Evolutionary conservation across 1,140 invertebrate genomes (phyloP).

Genomic region (Drosophila ficusphila): DNA sequence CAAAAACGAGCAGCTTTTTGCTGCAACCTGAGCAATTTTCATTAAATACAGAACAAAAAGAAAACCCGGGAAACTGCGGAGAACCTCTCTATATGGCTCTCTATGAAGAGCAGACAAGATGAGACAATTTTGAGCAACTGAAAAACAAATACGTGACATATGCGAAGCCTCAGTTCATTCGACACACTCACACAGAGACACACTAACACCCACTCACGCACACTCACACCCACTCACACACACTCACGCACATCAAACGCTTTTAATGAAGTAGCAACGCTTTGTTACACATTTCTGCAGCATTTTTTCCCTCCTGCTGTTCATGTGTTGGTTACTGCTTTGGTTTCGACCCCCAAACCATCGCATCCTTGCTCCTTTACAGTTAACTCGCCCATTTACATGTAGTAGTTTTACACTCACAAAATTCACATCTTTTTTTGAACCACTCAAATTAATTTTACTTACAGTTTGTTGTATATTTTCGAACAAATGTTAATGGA

Average conservation of each 20-base stretch:
- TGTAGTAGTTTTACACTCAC: constrained; percentile 5
- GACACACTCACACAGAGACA: not conserved
- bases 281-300: constrained; percentile 31
- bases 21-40: constrained; percentile 57
- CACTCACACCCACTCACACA: not conserved
- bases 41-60: constrained; percentile 29
- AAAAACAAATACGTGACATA: constrained; percentile 57
- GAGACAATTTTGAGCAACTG: constrained; percentile 24
- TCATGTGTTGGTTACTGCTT: not conserved
- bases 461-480: no score
- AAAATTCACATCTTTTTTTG: not conserved
- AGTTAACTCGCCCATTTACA: constrained; percentile 43
- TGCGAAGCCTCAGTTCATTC: constrained; percentile 12
- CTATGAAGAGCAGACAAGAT: not conserved
- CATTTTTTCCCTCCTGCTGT: not conserved
- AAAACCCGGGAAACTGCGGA: not conserved
- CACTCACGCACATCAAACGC: constrained; percentile 25
- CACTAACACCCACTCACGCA: not conserved
- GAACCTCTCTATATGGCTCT: not conserved
- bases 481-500: no score
- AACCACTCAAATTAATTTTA: not conserved
- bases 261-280: constrained; percentile 58
- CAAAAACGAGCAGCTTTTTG: constrained; percentile 20
- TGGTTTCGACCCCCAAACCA: not conserved
- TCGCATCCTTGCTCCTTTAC: not conserved